Base-by-base conservation (phyloP, 2,113 vertebrate genomes). In the Planiliza haematocheilus region DNA sequence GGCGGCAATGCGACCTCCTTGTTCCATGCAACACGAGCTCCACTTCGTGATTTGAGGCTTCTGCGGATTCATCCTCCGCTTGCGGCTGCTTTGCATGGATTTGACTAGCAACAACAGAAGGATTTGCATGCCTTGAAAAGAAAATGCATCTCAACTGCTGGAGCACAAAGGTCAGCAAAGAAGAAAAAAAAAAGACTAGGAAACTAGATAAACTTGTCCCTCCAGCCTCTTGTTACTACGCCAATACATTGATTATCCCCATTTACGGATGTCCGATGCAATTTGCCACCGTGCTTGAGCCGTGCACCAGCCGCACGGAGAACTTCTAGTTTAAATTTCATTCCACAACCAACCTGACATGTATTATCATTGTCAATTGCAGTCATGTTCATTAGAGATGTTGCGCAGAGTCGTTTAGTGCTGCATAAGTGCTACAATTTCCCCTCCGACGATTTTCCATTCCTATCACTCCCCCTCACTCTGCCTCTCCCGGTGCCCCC, bases 81-180 rank as follows among this genome's bases (percentile, higher is more conserved):
- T n/a, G n/a, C n/a, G 41, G 53, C 66, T 84, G 68, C 55, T 91
- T 88, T 91, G 77, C 81, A 82, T 89, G 49, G 17, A 89, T 93
- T 90, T 91, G 86, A 81, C 85, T 93, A 59, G 77, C 52, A 68
- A 74, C 65, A 41, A 61, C 41, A 53, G 21, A 30, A 16, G 13
- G 79, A 89, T 92, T 93, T 92, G 85, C 90, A 90, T 92, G 62
- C 38, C 7, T 34, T 62, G 12, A 68, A 84, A 72, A 55, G n/a
- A 79, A 67, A 83, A 72, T 61, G 7, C 13, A 56, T 59, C 74
- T 76, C 48, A 68, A 66, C 77, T 74, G 34, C 41, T 39, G 18
- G 43, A 61, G 37, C 49, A 56, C 56, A 81, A 71, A 85, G 61
- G 85, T 85, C 69, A 79, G 24, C 24, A 5, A 30, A 30, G 5